Evolutionary conservation across 1,140 invertebrate genomes (phyloP), one percentile per base, ranked within the genome.

Genomic region (Drosophila sturtevanti): DNA sequence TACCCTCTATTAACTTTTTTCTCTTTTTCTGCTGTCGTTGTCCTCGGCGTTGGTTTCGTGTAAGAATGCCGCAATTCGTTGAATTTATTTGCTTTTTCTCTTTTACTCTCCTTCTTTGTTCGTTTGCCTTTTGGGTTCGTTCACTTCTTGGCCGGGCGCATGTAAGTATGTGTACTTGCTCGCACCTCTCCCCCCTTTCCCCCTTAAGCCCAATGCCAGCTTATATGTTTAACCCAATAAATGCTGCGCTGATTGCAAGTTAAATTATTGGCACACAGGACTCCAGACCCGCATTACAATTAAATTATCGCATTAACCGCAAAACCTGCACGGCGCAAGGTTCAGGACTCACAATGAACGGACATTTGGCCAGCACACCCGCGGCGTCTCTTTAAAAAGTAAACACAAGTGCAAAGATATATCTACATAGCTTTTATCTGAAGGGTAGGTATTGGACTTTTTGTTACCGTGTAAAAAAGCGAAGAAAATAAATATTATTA

Each of bases 281-380:
- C 77, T 79, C 55, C 84, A 77, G 72, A 70, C 84, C 84, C 76
- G 79, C 79, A 87, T 87, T 87, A 87, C 84, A 89, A 89, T 87
- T 87, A 87, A 87, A 87, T 87, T 87, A 87, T 89, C 84, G 82
- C 82, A 87, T 87, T 87, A 87, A 89, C 82, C 84, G 68, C 82
- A 81, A 76, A 81, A 87, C 76, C 82, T 70, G 72, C 63, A 37
- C 65, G 55, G 27, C 44, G 38, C 61, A 59, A 55, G 18, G 44
- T 48, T n/a, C 38, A 38, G 54, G 63, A 44, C 41, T 48, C 54
- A 54, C 11, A 27, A 44, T 63, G 56, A 27, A 18, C 51, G 48
- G 35, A 51, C 52, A 65, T 70, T 65, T 66, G 44, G 61, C 12
- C 59, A 69, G 68, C 64, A 64, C 66, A 63, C 80, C 71, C 66